phyloP scores from a whole-genome alignment of 2,888 invertebrate genomes.

The Eristalinus aeneus region DNA sequence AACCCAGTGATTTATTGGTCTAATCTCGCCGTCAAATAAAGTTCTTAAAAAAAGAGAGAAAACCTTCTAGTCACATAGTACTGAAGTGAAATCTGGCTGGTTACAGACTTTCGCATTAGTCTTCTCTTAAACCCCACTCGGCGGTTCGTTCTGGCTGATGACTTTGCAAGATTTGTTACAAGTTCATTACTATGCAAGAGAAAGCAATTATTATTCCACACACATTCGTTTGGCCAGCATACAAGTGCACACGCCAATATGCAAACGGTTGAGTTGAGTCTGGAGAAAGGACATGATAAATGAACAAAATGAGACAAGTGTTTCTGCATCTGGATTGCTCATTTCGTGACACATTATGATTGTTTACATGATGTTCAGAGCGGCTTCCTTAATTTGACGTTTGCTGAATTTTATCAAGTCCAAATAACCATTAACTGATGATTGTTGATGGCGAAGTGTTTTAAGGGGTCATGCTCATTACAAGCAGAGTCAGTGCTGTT shows the following conservation, averaged over 20 bases:
- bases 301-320: background rate
- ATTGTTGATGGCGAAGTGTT: too few relatives aligned
- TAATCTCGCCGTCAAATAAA: background rate
- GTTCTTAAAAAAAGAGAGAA: background rate
- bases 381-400: background rate
- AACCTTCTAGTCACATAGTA: background rate
- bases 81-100: background rate
- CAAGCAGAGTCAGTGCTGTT: too few relatives aligned
- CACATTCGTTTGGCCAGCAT: background rate
- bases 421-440: too few relatives aligned
- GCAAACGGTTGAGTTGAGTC: background rate
- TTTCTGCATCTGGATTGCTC: background rate
- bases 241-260: background rate
- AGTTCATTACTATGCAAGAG: background rate
- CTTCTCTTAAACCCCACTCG: background rate
- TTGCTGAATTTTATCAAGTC: too few relatives aligned
- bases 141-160: background rate
- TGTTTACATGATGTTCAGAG: background rate
- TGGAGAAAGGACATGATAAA: background rate
- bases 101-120: background rate
- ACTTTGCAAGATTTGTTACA: background rate
- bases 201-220: background rate
- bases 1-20: background rate
- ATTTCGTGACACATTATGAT: background rate
- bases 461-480: too few relatives aligned